Conservation (phyloP, 2,113 vertebrate species). For the Naja naja region DNA sequence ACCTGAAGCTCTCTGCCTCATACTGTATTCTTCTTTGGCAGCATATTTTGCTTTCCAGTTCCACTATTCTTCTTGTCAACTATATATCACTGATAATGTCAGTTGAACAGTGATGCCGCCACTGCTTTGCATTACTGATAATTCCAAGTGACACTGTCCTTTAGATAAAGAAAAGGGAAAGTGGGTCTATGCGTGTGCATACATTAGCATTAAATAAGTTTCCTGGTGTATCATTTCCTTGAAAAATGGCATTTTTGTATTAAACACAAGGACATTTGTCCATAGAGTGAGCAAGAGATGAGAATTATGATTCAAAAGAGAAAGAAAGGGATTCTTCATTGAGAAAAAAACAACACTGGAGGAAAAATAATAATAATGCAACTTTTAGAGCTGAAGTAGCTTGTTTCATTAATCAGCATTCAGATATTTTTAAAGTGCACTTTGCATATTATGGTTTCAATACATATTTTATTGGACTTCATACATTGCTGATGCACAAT, state of each 20-base stretch:
- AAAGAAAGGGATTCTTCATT: constrained; percentile 21
- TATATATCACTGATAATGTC: constrained; percentile 62
- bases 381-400: neutral
- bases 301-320: constrained; percentile 45
- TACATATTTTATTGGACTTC: constrained; percentile 7
- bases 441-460: neutral
- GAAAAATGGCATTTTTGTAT: constrained; percentile 47
- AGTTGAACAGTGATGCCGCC: constrained; percentile 56
- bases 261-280: constrained; percentile 37
- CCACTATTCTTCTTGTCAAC: constrained; percentile 55
- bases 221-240: constrained; percentile 49
- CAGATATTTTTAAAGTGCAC: neutral
- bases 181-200: neutral
- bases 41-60: constrained; percentile 64
- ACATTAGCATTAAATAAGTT: constrained; percentile 24
- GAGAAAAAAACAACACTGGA: constrained; percentile 15
- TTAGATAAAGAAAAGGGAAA: constrained; percentile 31
- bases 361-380: neutral
- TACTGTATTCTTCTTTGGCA: constrained; percentile 49
- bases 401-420: neutral
- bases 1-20: constrained; percentile 52
- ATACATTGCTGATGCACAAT: constrained; percentile 27
- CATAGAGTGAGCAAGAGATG: constrained; percentile 29
- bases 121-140: constrained; percentile 59
- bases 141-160: constrained; percentile 53